Evolutionary conservation across 2,888 invertebrate species (phyloP).

Genomic region (Arrhopalites spinosus): DNA sequence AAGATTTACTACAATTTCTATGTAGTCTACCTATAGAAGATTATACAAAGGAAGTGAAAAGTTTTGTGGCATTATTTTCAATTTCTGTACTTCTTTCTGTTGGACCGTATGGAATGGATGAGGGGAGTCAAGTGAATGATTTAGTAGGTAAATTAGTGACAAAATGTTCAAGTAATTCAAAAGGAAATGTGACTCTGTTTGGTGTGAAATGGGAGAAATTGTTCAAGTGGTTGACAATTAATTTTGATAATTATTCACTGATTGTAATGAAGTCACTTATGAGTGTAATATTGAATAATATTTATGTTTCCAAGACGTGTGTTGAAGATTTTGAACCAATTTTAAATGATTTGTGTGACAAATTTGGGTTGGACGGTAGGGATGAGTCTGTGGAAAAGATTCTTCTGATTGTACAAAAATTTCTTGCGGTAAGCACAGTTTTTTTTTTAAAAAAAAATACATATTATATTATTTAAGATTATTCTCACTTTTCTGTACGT

Average conservation of each 20-base stretch:
- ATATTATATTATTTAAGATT: too few species aligned
- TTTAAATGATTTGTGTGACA: conserved; percentile 38
- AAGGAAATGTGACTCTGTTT: conserved; percentile 51
- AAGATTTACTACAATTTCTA: conserved; percentile 40
- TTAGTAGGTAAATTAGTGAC: conserved; percentile 9
- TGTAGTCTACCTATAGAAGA: conserved; percentile 43
- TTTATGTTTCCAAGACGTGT: conserved; percentile 50
- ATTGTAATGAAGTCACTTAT: conserved; percentile 29
- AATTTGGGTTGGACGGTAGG: conserved; percentile 22
- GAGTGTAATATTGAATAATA: conserved; percentile 41
- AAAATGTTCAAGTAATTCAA: conserved; percentile 40
- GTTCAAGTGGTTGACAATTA: conserved; percentile 38
- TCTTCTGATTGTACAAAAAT: too few species aligned
- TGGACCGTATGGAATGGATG: neutral
- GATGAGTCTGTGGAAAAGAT: too few species aligned
- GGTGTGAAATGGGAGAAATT: conserved; percentile 45
- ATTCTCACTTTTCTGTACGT: too few species aligned
- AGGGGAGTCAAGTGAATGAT: neutral
- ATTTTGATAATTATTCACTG: conserved; percentile 21
- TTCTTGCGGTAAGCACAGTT: too few species aligned
- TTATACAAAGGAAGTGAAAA: conserved; percentile 43
- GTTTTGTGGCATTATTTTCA: conserved; percentile 36
- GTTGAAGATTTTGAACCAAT: conserved; percentile 45
- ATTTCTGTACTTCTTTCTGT: conserved; percentile 22
- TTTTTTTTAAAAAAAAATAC: too few species aligned